Base-by-base conservation (phyloP, 2,888 invertebrate genomes). In the Xestia sexstrigata region DNA sequence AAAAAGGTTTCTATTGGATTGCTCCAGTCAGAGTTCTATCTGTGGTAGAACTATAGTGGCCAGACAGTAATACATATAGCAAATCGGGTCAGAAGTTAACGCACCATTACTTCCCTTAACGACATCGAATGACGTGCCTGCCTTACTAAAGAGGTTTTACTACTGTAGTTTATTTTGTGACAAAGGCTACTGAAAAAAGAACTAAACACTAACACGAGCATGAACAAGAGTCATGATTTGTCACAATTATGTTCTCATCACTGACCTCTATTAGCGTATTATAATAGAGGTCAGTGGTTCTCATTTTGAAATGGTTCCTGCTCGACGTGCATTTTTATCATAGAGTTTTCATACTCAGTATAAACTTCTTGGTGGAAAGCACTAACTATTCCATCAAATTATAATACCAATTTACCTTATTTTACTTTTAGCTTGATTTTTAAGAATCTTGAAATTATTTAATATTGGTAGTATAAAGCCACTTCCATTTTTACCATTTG, bases 71-170 rank as follows among this genome's bases (percentile, higher is more conserved):
- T 55, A 84, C 73, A 63, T 72, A 49, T 39, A 73, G 42, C 75
- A 79, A n/a, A 87, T 82, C 70, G 77, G 79, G 86, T 82, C 77
- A 74, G 52, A 26, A 79, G 75, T 85, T 82, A 85, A 72, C 79
- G 82, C 71, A n/a, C 74, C 26, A 85, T 87, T 87, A 77, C 75
- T 73, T 76, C 67, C 13, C 17, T 67, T 67, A 85, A 75, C 65
- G 78, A 82, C 82, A 69, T 63, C 26, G 45, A 74, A 73, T 75
- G 73, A 82, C 76, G 82, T 67, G 82, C 49, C 58, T 63, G 47
- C 49, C 62, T 49, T 63, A 76, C 35, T 76, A 67, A 74, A 73
- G 63, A 81, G 72, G 69, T 74, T 78, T 77, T 80, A 81, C 67
- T 81, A 68, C 42, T 63, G 35, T 58, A 71, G 72, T 81, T 79